phyloP scores from a whole-genome alignment of 2,888 invertebrate species.

The Leucania comma region DNA sequence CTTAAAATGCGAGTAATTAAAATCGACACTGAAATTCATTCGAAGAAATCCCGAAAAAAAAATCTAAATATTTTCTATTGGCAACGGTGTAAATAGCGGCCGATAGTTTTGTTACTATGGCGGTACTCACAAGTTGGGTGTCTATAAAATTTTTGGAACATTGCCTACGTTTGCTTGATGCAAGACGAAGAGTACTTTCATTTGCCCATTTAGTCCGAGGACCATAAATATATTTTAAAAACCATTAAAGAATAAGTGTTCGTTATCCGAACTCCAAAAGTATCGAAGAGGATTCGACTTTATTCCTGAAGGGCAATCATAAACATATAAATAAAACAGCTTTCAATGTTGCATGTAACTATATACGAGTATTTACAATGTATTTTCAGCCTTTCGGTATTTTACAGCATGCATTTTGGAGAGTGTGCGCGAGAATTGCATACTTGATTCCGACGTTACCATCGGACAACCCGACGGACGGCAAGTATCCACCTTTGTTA shows the following conservation, averaged over 20 bases:
- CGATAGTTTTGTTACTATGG: conserved; percentile 52
- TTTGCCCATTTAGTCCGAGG: conserved; percentile 40
- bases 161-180: conserved; percentile 65
- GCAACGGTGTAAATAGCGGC: conserved; percentile 58
- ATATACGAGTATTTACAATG: too few relatives aligned
- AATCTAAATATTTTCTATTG: too few relatives aligned
- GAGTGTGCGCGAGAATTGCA: too few relatives aligned
- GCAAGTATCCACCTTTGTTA: too few relatives aligned
- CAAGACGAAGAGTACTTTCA: conserved; percentile 46
- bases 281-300: conserved; percentile 34
- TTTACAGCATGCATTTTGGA: too few relatives aligned
- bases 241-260: conserved; percentile 53
- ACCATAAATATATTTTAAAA: conserved; percentile 57
- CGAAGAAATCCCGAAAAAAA: too few relatives aligned
- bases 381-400: too few relatives aligned
- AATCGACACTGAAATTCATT: too few relatives aligned
- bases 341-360: conserved; percentile 7
- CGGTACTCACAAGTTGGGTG: conserved; percentile 56
- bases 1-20: too few relatives aligned
- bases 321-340: conserved; percentile 53
- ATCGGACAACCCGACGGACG: too few relatives aligned
- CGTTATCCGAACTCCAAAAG: conserved; percentile 17
- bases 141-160: conserved; percentile 69
- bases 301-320: conserved; percentile 46
- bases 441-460: too few relatives aligned